These are phyloP conservation scores for Lamprotornis superbus DNA, from an alignment of 2,113 vertebrate genomes.

Conservation along the genomic window DNA sequence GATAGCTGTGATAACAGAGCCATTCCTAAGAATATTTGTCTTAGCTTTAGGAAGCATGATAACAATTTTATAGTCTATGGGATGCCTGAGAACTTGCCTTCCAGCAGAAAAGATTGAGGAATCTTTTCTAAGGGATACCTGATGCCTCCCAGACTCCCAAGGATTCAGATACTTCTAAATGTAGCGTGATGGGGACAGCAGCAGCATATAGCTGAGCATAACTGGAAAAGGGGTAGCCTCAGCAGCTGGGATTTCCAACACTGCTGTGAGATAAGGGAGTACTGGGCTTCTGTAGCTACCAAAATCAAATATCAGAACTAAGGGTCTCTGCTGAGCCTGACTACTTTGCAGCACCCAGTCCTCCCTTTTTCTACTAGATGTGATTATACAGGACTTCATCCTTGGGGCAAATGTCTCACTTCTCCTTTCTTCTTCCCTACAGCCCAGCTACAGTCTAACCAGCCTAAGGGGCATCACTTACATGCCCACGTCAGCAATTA, in stretches of 20 bases:
- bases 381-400: not conserved
- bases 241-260: not conserved
- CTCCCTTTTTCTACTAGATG: not conserved
- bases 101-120: not conserved
- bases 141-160: not conserved
- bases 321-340: not conserved
- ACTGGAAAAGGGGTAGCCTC: not conserved
- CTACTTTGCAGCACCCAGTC: not conserved
- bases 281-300: not conserved
- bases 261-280: not conserved
- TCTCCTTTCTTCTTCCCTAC: not conserved
- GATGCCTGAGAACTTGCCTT: not conserved
- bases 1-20: not conserved
- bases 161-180: not conserved
- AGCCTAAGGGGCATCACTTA: not conserved
- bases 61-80: not conserved
- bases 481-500: not conserved
- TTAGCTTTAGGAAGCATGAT: not conserved
- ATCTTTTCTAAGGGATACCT: not conserved
- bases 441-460: not conserved
- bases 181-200: not conserved
- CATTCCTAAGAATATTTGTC: not conserved
- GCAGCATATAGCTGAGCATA: not conserved
- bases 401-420: not conserved
- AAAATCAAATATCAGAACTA: not conserved